Conservation (phyloP, 2,888 invertebrate genomes). For the Netelia fuscicornis region DNA sequence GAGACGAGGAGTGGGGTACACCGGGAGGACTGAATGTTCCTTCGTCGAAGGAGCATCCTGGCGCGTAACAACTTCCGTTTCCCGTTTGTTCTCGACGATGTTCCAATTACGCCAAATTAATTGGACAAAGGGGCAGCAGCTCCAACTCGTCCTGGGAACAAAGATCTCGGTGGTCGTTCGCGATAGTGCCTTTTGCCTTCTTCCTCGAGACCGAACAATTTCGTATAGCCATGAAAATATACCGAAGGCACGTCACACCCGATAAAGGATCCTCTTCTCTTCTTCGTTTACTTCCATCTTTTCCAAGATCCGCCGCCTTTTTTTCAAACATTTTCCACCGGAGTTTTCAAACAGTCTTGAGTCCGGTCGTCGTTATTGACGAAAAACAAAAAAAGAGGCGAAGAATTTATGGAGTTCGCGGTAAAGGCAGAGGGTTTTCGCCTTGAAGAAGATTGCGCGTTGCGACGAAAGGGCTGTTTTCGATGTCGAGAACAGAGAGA, state of each 20-base stretch:
- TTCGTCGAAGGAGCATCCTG: slow-evolving; percentile 45
- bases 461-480: slow-evolving; percentile 53
- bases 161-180: slow-evolving; percentile 19
- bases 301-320: neutral
- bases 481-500: slow-evolving; percentile 55
- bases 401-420: slow-evolving; percentile 8
- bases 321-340: neutral
- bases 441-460: slow-evolving; percentile 48
- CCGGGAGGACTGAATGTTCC: slow-evolving; percentile 41
- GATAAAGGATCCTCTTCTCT: neutral
- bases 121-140: slow-evolving; percentile 71
- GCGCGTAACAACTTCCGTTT: slow-evolving; percentile 55
- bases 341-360: neutral
- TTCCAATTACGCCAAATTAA: slow-evolving; percentile 80
- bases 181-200: neutral
- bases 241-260: neutral
- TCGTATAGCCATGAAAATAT: neutral
- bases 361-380: neutral
- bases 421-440: slow-evolving; percentile 1
- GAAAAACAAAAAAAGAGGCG: slow-evolving; percentile 33
- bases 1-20: slow-evolving; percentile 7
- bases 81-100: slow-evolving; percentile 66
- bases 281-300: neutral
- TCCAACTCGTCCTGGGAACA: slow-evolving; percentile 20
- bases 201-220: neutral